Percentiles rank a stretch among this genome's conserved stretches.
Evolutionary conservation across 2,888 invertebrate species (phyloP).

Genomic region (Rhingia campestris): DNA sequence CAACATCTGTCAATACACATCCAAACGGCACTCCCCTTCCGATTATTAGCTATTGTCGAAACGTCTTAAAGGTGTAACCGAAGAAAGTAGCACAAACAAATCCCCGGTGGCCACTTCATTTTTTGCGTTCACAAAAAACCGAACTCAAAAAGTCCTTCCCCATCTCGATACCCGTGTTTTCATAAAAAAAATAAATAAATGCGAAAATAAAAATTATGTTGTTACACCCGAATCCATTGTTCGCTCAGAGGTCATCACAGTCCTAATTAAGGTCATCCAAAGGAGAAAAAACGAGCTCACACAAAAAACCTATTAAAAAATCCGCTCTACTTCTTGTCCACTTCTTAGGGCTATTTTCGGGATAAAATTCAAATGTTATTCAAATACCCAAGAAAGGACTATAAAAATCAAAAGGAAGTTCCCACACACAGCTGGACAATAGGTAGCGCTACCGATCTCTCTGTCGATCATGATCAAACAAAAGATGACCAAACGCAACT

Average conservation of each 20-base stretch:
- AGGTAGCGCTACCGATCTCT: slow-evolving; percentile 60
- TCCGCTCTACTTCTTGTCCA: slow-evolving; percentile 55
- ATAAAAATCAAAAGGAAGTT: slow-evolving; percentile 41
- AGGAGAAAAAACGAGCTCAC: slow-evolving; percentile 19
- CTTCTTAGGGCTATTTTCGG: slow-evolving; percentile 24
- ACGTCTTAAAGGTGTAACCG: slow-evolving; percentile 21
- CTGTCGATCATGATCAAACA: slow-evolving; percentile 42
- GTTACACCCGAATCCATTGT: slow-evolving; percentile 62
- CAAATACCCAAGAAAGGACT: slow-evolving; percentile 37
- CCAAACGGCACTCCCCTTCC: slow-evolving; percentile 37
- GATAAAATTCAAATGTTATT: slow-evolving; percentile 54
- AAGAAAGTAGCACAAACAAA: slow-evolving; percentile 41
- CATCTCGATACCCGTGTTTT: slow-evolving; percentile 53
- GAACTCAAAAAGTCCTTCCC: slow-evolving; percentile 25
- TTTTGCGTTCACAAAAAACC: slow-evolving; percentile 19
- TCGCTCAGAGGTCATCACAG: slow-evolving; percentile 60
- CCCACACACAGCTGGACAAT: slow-evolving; percentile 72
- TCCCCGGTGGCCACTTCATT: slow-evolving; percentile 67
- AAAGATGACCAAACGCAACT: slow-evolving; percentile 63
- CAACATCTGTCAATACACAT: slow-evolving; percentile 63
- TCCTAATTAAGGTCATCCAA: slow-evolving; percentile 70
- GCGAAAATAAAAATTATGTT: slow-evolving; percentile 66
- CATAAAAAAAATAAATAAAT: slow-evolving; percentile 18
- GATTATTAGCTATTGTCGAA: slow-evolving; percentile 31
- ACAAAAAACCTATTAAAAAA: slow-evolving; percentile 56